These are phyloP conservation scores for Beroe forskalii DNA, from an alignment of 37 sponge, comb jelly and placozoan genomes.

Conservation along the genomic window DNA sequence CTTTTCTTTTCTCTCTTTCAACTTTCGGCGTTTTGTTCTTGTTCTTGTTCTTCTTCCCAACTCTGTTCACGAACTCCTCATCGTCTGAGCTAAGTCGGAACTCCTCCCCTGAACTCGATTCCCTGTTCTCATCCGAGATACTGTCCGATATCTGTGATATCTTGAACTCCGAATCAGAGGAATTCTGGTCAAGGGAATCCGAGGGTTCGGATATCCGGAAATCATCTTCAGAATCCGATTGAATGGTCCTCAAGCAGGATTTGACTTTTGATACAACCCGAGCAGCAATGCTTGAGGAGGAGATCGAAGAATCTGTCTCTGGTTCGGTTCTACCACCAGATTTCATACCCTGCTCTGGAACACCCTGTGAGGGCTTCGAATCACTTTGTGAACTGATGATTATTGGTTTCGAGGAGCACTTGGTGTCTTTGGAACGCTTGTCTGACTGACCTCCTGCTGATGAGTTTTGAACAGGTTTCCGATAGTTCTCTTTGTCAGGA, in stretches of 20 bases:
- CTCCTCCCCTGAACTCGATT: neutral
- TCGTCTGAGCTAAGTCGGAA: slow-evolving; percentile 14
- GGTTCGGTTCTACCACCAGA: no score
- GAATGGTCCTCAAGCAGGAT: neutral
- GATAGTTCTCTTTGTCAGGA: neutral
- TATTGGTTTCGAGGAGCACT: no score
- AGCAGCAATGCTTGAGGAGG: neutral
- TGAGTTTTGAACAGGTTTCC: no score
- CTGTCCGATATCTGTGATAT: neutral
- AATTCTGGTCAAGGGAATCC: neutral
- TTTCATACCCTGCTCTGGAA: no score
- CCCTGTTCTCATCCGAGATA: neutral
- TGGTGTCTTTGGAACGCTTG: no score
- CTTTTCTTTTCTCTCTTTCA: neutral
- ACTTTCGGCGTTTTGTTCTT: neutral
- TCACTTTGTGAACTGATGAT: no score
- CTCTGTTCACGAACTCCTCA: no score
- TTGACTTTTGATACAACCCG: neutral
- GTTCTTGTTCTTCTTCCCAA: no score
- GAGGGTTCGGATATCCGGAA: neutral
- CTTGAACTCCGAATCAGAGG: slow-evolving; percentile 2
- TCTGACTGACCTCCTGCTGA: neutral
- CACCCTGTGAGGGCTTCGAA: neutral
- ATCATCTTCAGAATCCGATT: neutral
- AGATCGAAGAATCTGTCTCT: neutral